Conservation (phyloP, 2,797 vertebrate species). For the Gadopsis bispinosus region DNA sequence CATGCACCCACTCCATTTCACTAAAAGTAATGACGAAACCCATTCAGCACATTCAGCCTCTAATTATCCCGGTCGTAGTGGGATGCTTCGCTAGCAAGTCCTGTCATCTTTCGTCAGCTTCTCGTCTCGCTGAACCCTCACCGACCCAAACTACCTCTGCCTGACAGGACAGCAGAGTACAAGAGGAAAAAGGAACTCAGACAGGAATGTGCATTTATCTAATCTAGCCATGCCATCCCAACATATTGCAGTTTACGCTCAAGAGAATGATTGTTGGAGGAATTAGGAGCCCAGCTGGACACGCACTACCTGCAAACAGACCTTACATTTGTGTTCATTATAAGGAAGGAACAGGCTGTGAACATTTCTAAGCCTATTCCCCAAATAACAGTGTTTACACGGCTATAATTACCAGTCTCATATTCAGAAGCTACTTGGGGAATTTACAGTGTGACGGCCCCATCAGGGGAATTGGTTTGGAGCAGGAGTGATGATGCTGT, state of each 20-base stretch:
- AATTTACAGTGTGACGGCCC: conserved; percentile 34
- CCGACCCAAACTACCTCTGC: not conserved
- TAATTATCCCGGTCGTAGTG: not conserved
- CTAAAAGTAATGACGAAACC: conserved; percentile 24
- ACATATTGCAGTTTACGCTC: conserved; percentile 30
- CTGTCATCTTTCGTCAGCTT: conserved; percentile 27
- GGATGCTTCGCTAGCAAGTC: conserved; percentile 1
- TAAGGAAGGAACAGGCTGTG: conserved; percentile 23
- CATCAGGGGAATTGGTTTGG: conserved; percentile 23
- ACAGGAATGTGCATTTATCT: conserved; percentile 39
- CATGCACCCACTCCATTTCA: conserved; percentile 8
- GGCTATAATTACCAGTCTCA: conserved; percentile 44
- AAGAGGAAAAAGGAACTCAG: conserved; percentile 8
- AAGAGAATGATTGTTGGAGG: conserved; percentile 43
- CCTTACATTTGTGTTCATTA: conserved; percentile 37
- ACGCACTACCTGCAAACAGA: conserved; percentile 21
- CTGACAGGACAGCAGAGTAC: conserved; percentile 12
- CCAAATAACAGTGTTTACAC: conserved; percentile 58
- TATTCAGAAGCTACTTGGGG: conserved; percentile 42
- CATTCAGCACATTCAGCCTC: conserved; percentile 21
- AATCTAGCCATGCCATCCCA: conserved; percentile 29
- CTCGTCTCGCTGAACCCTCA: conserved; percentile 12
- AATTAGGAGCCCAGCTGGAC: conserved; percentile 17
- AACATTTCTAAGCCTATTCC: conserved; percentile 36
- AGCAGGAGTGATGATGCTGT: conserved; percentile 21